Percentiles rank a stretch among this genome's conserved stretches.
Conservation (phyloP, 2,797 vertebrate species). For the Danio kyathit region DNA sequence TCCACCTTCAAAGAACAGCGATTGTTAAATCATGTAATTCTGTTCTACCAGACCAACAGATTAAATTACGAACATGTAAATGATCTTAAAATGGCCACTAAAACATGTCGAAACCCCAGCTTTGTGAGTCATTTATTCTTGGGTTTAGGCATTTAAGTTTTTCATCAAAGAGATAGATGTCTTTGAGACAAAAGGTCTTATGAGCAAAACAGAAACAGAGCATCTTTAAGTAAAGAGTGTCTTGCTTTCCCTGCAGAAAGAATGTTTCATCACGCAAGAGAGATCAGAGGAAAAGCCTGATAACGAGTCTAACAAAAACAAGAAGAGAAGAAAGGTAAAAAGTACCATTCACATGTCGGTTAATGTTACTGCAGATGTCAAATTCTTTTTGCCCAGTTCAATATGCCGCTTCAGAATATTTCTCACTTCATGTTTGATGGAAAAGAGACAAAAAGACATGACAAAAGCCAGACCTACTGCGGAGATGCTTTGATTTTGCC, state of each 20-base stretch:
- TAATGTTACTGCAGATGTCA: not conserved
- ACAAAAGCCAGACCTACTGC: not conserved
- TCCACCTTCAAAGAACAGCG: no score
- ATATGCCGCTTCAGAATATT: not conserved
- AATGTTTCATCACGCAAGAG: conserved; percentile 40
- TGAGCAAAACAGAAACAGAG: conserved; percentile 8
- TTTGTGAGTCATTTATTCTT: not conserved
- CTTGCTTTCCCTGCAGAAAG: conserved; percentile 46
- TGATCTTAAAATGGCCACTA: not conserved
- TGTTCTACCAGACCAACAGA: conserved; percentile 10
- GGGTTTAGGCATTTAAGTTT: conserved; percentile 19
- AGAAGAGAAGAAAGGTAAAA: conserved; percentile 58
- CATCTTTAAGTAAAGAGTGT: conserved; percentile 35
- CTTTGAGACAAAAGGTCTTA: conserved; percentile 29
- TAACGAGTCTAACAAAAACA: conserved; percentile 39
- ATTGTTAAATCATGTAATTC: conserved; percentile 15
- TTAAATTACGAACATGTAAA: not conserved
- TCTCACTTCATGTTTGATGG: not conserved
- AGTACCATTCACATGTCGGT: not conserved
- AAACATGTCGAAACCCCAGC: not conserved
- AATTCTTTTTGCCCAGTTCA: not conserved
- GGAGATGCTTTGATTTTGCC: not conserved
- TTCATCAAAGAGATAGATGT: conserved; percentile 25
- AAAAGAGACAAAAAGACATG: not conserved
- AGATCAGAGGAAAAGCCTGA: conserved; percentile 17